Evolutionary conservation across 92 coral and sea anemone genomes (phyloP), one percentile per base, ranked within the genome.

Genomic region (Parazoanthus swiftii): DNA sequence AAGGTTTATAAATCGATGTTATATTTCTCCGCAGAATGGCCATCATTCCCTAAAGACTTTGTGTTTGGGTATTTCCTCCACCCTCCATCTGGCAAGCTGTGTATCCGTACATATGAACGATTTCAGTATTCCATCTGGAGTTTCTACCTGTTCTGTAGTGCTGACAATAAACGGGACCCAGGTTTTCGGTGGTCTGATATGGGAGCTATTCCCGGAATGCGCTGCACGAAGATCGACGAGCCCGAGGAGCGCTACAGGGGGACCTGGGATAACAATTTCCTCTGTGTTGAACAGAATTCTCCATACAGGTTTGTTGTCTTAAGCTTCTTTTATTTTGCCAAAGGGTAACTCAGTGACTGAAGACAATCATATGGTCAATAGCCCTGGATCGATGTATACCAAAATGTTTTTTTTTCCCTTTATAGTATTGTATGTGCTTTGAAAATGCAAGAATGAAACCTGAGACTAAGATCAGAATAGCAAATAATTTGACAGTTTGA

Each of bases 41-140:
- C 99, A 23, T 68, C 63, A 13, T 95, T 96, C 73, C 99, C 99
- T 43, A 90, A 90, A 10, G 98, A 95, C 68, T 97, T 97, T 76
- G 88, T 86, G 42, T 97, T 96, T 89, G 86, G 90, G 25, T 86
- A 89, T 9, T 93, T 86, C 85, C 36, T 77, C 6, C 81, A 92
- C 11, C 91, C 96, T 15, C 91, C 92, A 36, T 37, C 77, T 11
- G 93, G 81, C 67, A 90, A 91, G 56, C 86, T 90, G 65, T 97
- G 99, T 37, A 44, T 94, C 11, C 87, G 96, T 39, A 92, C 93
- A 35, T 95, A 91, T 79, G 98, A 97, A 65, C 81, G 98, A 29
- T 80, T 82, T 56, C 94, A 93, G 33, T 94, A 93, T 73, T 85
- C 86, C 67, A 43, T 56, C 8, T 96, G 98, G 98, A 88, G 85